Evolutionary conservation across 2,888 invertebrate genomes (phyloP).

Genomic region (Lysandra coridon): DNA sequence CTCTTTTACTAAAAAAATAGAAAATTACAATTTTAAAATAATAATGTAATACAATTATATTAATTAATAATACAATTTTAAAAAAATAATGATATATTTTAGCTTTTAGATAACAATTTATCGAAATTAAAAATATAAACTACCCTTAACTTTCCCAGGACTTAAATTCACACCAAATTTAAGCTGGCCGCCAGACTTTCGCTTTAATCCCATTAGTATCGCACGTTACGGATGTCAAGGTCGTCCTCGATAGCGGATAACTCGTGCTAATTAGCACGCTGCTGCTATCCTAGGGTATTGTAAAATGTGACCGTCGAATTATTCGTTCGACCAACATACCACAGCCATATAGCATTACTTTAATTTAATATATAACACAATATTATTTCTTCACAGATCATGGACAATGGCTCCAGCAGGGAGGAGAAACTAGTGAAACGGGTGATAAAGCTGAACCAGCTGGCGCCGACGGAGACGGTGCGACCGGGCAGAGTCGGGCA

Average conservation of each 20-base stretch:
- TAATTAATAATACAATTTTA: too few species aligned
- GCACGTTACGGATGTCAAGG: background rate
- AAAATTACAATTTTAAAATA: too few species aligned
- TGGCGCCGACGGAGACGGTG: constrained; percentile 49
- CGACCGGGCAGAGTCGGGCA: background rate
- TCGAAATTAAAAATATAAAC: too few species aligned
- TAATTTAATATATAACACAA: background rate
- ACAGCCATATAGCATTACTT: background rate
- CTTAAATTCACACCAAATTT: background rate
- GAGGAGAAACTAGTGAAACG: constrained; percentile 57
- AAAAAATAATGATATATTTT: too few species aligned
- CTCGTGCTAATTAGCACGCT: background rate
- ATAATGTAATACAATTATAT: too few species aligned
- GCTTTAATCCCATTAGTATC: background rate
- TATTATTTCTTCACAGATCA: constrained; percentile 36
- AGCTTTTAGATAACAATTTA: too few species aligned
- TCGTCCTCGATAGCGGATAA: background rate
- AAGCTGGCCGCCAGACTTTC: background rate
- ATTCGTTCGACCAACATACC: background rate
- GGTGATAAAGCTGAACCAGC: constrained; percentile 46
- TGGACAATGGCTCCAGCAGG: constrained; percentile 57
- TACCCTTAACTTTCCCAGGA: too few species aligned
- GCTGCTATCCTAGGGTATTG: background rate
- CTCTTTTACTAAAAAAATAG: too few species aligned
- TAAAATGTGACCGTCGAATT: background rate